phyloP scores from a whole-genome alignment of 2,113 vertebrate genomes.

The Urocitellus parryii region DNA sequence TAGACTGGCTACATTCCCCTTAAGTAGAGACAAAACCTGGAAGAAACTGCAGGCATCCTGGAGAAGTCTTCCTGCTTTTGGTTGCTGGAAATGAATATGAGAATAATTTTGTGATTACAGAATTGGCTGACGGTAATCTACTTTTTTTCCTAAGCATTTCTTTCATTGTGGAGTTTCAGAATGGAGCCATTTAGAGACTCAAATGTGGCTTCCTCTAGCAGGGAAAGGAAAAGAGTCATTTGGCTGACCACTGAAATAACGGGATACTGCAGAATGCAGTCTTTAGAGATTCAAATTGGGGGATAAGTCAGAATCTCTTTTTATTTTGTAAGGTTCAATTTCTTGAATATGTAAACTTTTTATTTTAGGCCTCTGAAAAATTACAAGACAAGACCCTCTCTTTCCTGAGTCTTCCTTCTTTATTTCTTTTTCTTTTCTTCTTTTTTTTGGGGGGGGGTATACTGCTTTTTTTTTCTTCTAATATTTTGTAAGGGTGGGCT shows the following conservation, averaged over 20 bases:
- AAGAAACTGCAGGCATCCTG: background rate
- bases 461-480: background rate
- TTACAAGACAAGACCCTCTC: background rate
- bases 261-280: background rate
- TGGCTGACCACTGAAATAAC: background rate
- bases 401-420: background rate
- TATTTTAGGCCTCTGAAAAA: constrained; percentile 14
- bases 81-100: background rate
- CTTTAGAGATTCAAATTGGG: background rate
- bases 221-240: background rate
- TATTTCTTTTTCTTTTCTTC: no score
- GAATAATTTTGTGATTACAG: background rate
- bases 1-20: background rate
- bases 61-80: background rate
- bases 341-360: constrained; percentile 36
- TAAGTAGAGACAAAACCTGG: background rate
- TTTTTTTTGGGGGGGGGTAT: background rate
- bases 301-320: constrained; percentile 4
- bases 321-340: background rate
- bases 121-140: background rate
- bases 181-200: background rate
- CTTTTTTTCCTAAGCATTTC: background rate
- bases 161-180: constrained; percentile 13
- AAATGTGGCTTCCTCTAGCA: background rate
- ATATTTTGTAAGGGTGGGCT: background rate